Percentiles rank a stretch among this genome's conserved stretches.
Conservation (phyloP, 2,888 invertebrate species). For the Lacanobia wlatinum region DNA sequence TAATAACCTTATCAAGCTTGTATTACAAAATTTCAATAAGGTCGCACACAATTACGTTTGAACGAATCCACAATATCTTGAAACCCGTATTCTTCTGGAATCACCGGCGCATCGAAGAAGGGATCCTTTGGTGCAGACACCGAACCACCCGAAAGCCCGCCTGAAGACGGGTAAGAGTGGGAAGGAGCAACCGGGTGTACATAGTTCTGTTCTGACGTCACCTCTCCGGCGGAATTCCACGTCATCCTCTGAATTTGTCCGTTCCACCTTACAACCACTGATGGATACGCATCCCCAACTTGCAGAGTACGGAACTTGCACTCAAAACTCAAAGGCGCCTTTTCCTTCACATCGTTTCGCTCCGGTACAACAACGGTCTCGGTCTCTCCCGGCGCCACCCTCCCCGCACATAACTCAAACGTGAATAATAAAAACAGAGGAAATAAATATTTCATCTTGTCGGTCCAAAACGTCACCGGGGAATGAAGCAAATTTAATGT, state of each 20-base stretch:
- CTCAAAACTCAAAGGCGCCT: constrained; percentile 64
- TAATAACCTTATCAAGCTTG: constrained; percentile 1
- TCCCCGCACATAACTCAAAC: constrained; percentile 68
- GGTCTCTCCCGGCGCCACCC: constrained; percentile 70
- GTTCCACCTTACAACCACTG: constrained; percentile 73
- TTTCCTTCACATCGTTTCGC: constrained; percentile 62
- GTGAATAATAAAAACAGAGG: constrained; percentile 66
- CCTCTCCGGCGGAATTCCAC: constrained; percentile 51
- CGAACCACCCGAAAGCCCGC: constrained; percentile 58
- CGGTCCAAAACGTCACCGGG: constrained; percentile 52
- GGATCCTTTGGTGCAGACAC: constrained; percentile 45
- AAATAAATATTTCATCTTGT: constrained; percentile 74
- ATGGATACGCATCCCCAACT: constrained; percentile 73
- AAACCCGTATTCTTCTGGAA: constrained; percentile 56
- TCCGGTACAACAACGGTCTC: constrained; percentile 57
- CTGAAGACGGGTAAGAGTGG: constrained; percentile 56
- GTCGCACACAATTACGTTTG: constrained; percentile 12
- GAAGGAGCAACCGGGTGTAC: constrained; percentile 44
- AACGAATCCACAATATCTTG: constrained; percentile 43
- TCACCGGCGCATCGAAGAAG: constrained; percentile 55
- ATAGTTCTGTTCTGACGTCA: constrained; percentile 49
- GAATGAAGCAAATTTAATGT: constrained; percentile 66
- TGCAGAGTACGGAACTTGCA: constrained; percentile 61
- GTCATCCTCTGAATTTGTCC: constrained; percentile 48
- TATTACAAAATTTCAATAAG: constrained; percentile 24